These are phyloP conservation scores for Anorthoa munda DNA, from an alignment of 2,888 invertebrate species.

Conservation along the genomic window DNA sequence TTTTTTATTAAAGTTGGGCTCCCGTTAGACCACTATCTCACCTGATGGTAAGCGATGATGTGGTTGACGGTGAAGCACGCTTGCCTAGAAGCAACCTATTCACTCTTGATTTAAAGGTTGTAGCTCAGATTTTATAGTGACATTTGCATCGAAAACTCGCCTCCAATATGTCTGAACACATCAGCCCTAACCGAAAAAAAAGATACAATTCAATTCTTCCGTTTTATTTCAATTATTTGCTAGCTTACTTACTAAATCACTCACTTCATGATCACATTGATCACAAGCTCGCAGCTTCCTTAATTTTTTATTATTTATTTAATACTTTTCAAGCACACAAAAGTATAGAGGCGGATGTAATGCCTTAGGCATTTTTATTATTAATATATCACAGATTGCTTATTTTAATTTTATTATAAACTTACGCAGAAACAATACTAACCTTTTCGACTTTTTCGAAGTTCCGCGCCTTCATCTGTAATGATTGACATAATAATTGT, in stretches of 20 bases:
- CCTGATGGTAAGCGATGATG: too few species aligned
- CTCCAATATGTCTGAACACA: constrained; percentile 90
- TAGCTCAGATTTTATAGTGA: neutral
- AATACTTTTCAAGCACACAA: constrained; percentile 25
- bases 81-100: too few species aligned
- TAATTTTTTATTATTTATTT: constrained; percentile 9
- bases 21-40: too few species aligned
- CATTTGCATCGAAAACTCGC: constrained; percentile 81
- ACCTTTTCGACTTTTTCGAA: constrained; percentile 99
- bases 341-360: neutral
- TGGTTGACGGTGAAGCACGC: too few species aligned
- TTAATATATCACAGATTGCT: constrained; percentile 70
- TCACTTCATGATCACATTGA: constrained; percentile 21
- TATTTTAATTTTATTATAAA: constrained; percentile 53
- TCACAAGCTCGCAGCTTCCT: neutral
- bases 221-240: constrained; percentile 80
- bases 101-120: too few species aligned
- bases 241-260: constrained; percentile 51
- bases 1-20: too few species aligned
- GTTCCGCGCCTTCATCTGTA: constrained; percentile 99
- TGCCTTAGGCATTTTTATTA: neutral
- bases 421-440: constrained; percentile 87
- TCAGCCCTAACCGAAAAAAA: constrained; percentile 88
- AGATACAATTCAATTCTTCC: constrained; percentile 74
- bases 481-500: neutral